phyloP scores from a whole-genome alignment of 2,797 vertebrate genomes.

The Borostomias antarcticus region DNA sequence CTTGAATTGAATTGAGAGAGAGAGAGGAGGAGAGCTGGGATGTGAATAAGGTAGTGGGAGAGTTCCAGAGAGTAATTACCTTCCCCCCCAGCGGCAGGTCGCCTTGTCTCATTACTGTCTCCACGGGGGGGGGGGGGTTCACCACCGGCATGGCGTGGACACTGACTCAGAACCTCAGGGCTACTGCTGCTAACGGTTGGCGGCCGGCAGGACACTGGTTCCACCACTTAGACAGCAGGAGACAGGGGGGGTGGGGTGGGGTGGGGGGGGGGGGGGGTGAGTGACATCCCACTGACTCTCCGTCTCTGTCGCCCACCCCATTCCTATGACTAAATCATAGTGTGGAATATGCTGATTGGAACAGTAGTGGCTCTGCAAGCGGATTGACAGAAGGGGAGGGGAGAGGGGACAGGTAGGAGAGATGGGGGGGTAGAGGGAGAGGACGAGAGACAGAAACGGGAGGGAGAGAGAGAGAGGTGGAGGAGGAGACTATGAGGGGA shows the following conservation, averaged over 20 bases:
- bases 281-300: not conserved
- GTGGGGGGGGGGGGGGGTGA: not conserved
- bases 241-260: not conserved
- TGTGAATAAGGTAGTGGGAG: not conserved
- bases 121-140: constrained; percentile 25
- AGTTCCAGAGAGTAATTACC: constrained; percentile 39
- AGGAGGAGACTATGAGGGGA: not conserved
- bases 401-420: not conserved
- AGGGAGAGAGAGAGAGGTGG: not conserved
- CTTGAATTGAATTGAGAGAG: not conserved
- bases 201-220: constrained; percentile 31
- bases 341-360: constrained; percentile 35
- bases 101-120: constrained; percentile 54
- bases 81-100: constrained; percentile 38
- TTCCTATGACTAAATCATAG: not conserved
- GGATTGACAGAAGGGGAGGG: not conserved
- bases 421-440: not conserved
- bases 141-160: not conserved
- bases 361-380: constrained; percentile 43
- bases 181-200: constrained; percentile 32
- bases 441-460: not conserved
- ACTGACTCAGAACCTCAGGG: not conserved
- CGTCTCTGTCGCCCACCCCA: not conserved
- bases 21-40: not conserved
- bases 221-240: constrained; percentile 3